Evolutionary conservation across 2,888 invertebrate species (phyloP).

Genomic region (Bombyx huttoni): DNA sequence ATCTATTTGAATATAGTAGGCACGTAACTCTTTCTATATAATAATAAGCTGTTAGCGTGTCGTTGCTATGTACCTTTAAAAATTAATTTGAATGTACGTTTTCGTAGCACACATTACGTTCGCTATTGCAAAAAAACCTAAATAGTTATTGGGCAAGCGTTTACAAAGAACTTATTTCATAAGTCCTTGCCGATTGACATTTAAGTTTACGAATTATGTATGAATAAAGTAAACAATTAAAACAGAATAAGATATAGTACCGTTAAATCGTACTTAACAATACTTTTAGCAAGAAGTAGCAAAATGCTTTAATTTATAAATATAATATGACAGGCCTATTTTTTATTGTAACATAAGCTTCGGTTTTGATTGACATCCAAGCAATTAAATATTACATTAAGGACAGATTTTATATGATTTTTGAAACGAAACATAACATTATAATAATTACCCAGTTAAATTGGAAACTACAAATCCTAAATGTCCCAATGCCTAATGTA

Average conservation of each 20-base stretch:
- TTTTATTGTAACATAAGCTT: neutral
- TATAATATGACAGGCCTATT: neutral
- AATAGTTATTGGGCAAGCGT: constrained; percentile 26
- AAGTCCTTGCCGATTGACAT: constrained; percentile 18
- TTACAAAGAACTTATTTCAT: constrained; percentile 24
- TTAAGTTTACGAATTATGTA: constrained; percentile 21
- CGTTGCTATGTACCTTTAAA: neutral
- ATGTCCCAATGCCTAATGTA: too few species aligned
- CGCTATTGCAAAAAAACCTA: constrained; percentile 29
- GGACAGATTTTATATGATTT: neutral
- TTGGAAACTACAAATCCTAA: too few species aligned
- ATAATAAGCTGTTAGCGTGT: neutral
- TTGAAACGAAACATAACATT: neutral
- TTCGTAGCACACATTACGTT: constrained; percentile 12
- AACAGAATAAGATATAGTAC: neutral
- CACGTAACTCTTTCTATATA: neutral
- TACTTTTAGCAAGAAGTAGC: too few species aligned
- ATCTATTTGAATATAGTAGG: too few species aligned
- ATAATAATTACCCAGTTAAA: neutral
- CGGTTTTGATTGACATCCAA: neutral
- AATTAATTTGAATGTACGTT: constrained; percentile 6
- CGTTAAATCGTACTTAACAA: neutral
- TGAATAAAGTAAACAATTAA: constrained; percentile 10
- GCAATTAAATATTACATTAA: neutral
- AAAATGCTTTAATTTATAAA: too few species aligned